Percentiles rank a stretch among this genome's conserved stretches.
phyloP scores from a whole-genome alignment of 1,140 invertebrate genomes.

The Charaxes varanes region DNA sequence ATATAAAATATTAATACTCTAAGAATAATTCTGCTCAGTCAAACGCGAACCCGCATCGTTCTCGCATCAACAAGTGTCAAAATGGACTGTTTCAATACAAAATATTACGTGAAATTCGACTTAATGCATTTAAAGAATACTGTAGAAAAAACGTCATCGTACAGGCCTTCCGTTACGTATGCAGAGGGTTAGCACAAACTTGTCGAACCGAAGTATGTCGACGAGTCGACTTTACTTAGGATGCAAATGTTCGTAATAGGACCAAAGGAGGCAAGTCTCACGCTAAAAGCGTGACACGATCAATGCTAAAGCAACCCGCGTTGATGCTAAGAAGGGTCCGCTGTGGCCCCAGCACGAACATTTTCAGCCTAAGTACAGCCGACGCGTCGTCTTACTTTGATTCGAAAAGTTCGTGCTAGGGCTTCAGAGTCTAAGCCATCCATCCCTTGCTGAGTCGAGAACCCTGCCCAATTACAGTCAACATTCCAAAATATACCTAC shows the following conservation, averaged over 20 bases:
- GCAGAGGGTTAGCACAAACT: slow-evolving; percentile 9
- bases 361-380: no score
- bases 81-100: no score
- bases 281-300: neutral
- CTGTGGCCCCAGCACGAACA: no score
- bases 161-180: slow-evolving; percentile 15
- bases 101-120: slow-evolving; percentile 17
- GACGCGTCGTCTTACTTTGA: no score
- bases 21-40: slow-evolving; percentile 57
- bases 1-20: slow-evolving; percentile 57
- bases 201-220: no score
- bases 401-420: no score
- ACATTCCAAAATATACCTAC: slow-evolving; percentile 27
- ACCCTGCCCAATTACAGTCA: slow-evolving; percentile 21
- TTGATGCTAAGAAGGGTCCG: no score
- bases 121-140: slow-evolving; percentile 10
- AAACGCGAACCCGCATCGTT: slow-evolving; percentile 36
- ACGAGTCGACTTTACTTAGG: no score
- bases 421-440: no score
- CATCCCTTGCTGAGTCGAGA: slow-evolving; percentile 32
- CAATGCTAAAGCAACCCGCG: no score
- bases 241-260: no score
- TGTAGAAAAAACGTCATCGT: slow-evolving; percentile 16
- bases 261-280: no score
- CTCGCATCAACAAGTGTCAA: slow-evolving; percentile 39